Base-by-base conservation (phyloP, 2,888 invertebrate species). In the Mythimna lalbum region DNA sequence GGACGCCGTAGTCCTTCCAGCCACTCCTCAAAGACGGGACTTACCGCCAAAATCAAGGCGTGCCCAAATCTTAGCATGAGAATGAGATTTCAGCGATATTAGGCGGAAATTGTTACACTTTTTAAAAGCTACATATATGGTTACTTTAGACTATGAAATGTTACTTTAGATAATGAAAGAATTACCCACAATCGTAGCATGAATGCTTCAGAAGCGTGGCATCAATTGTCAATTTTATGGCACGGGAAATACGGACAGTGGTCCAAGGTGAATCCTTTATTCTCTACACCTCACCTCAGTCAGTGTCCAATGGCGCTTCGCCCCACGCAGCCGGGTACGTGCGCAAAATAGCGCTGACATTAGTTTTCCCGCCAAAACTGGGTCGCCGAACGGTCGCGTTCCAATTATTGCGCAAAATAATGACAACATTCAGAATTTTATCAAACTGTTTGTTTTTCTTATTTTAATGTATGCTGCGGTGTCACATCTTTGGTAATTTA, bases 281-380 rank as follows among this genome's bases (percentile, higher is more conserved):
- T 21, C n/a, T 52, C 53, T 55, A 71, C 27, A 71, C 71, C 56
- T 80, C 76, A 84, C 66, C 72, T 86, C 86, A 52, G n/a, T 77
- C 78, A 90, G 91, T 90, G 74, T 86, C 81, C 78, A 84, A 87
- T 85, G 82, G 85, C 70, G 71, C 82, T 82, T 76, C 83, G 86
- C 80, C 80, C 80, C 74, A 85, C 86, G 80, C 85, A 73, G 81
- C 74, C 82, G 86, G 83, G 85, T 86, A 89, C 88, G 88, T 90
- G 92, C 90, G 89, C 88, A 91, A 93, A 92, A 93, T 93, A 93
- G 90, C 82, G 55, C 89, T 91, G 92, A 91, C 94, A 93, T 91
- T 92, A 89, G 87, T 90, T 91, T 91, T 90, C 88, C 89, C 93
- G 91, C 92, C 88, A 90, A 89, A 92, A 89, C 81, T 93, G 88